These are phyloP conservation scores for Drosophila yakuba DNA, from an alignment of 1,140 invertebrate species.

Conservation along the genomic window DNA sequence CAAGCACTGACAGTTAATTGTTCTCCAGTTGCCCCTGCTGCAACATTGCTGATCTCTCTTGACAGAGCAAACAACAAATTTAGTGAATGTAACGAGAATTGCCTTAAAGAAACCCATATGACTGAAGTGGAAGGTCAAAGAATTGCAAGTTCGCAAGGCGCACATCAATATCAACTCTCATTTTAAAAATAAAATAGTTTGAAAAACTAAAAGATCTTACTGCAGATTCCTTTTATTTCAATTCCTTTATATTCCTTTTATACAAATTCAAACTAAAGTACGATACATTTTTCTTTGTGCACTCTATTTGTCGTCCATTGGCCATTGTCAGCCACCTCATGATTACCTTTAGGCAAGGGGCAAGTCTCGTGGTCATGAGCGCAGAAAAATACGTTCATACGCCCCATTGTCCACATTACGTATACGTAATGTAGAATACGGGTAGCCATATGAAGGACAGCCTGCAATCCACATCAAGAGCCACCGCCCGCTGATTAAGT, in stretches of 20 bases:
- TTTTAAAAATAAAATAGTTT: neutral
- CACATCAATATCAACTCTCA: neutral
- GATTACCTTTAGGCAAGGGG: slow-evolving; percentile 18
- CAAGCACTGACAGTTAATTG: slow-evolving; percentile 44
- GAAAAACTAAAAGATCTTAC: neutral
- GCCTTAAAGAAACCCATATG: too few relatives aligned
- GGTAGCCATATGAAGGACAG: neutral
- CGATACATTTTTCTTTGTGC: neutral
- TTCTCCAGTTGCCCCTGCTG: slow-evolving; percentile 15
- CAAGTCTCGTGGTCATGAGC: slow-evolving; percentile 13
- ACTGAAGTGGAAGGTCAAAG: too few relatives aligned
- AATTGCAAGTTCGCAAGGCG: neutral
- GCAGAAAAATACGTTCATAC: slow-evolving; percentile 45
- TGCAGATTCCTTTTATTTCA: too few relatives aligned
- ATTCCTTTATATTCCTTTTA: too few relatives aligned
- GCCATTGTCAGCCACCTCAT: slow-evolving; percentile 1
- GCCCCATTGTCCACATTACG: slow-evolving; percentile 59
- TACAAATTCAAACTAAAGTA: too few relatives aligned
- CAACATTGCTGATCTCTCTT: neutral
- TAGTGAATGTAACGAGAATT: too few relatives aligned
- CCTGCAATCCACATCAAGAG: slow-evolving; percentile 21
- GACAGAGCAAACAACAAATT: neutral
- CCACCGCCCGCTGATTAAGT: slow-evolving; percentile 53
- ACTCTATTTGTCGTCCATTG: neutral
- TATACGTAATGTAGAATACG: slow-evolving; percentile 23